Evolutionary conservation across 1,140 invertebrate species (phyloP).

Genomic region (Triops cancriformis): DNA sequence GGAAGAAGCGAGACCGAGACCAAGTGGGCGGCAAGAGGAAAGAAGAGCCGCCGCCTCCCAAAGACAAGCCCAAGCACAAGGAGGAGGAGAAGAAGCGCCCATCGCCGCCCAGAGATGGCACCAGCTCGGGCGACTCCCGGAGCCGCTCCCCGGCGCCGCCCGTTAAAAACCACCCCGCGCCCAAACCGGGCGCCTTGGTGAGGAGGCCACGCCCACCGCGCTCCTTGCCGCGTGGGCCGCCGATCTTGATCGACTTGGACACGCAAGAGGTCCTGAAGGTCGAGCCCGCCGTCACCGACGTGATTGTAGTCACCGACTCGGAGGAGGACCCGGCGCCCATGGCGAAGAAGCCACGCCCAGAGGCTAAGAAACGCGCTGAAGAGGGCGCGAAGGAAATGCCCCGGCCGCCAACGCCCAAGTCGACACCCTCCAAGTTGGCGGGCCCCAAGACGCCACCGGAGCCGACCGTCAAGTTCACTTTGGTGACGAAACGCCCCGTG

Average conservation of each 20-base stretch:
- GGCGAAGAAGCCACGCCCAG: background rate
- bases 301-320: conserved; percentile 72
- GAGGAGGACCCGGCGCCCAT: conserved; percentile 46
- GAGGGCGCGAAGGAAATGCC: conserved; percentile 17
- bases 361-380: background rate
- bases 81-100: background rate
- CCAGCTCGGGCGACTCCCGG: background rate
- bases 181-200: background rate
- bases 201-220: conserved; percentile 16
- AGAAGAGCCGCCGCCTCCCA: background rate
- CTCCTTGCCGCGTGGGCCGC: conserved; percentile 41
- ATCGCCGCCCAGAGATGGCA: background rate
- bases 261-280: conserved; percentile 36
- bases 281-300: conserved; percentile 63
- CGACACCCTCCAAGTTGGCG: conserved; percentile 6
- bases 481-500: conserved; percentile 49
- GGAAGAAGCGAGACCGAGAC: background rate
- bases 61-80: background rate
- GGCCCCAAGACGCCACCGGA: conserved; percentile 67
- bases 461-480: conserved; percentile 56
- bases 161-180: background rate
- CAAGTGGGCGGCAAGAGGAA: conserved; percentile 16
- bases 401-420: background rate
- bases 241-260: conserved; percentile 75
- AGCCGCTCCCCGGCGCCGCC: background rate